A percentile compares a stretch with the other conserved stretches of the same genome.
Evolutionary conservation across 2,113 vertebrate species (phyloP).

Genomic region (Vidua macroura): DNA sequence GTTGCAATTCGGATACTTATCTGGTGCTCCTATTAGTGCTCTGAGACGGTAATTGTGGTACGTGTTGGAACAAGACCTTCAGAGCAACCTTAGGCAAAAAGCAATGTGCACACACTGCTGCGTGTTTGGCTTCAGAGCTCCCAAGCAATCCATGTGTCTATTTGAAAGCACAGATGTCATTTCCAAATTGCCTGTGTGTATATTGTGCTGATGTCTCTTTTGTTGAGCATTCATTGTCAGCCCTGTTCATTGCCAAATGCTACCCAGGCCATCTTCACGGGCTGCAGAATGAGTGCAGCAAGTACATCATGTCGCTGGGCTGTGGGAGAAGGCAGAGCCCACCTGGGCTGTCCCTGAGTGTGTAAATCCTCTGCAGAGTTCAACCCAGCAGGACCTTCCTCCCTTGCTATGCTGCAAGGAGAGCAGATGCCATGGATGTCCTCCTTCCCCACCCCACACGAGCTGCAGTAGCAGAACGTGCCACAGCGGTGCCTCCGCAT

Average conservation of each 20-base stretch:
- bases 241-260: not conserved
- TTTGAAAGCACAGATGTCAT: not conserved
- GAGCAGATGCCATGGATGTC: not conserved
- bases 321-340: not conserved
- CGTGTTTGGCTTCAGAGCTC: not conserved
- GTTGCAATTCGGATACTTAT: slow-evolving; percentile 48
- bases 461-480: not conserved
- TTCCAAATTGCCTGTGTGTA: not conserved
- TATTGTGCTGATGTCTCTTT: not conserved
- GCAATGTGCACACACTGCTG: not conserved
- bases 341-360: not conserved
- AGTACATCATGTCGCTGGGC: fast-evolving
- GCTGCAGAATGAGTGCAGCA: not conserved
- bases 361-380: not conserved
- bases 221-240: not conserved
- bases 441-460: not conserved
- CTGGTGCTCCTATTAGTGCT: not conserved
- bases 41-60: not conserved
- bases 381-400: not conserved
- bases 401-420: not conserved
- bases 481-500: not conserved
- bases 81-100: not conserved
- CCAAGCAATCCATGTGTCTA: not conserved
- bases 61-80: slow-evolving; percentile 14
- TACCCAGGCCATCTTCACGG: fast-evolving